Conservation (phyloP, 2,888 invertebrate genomes). For the Chrysolina oricalcia region DNA sequence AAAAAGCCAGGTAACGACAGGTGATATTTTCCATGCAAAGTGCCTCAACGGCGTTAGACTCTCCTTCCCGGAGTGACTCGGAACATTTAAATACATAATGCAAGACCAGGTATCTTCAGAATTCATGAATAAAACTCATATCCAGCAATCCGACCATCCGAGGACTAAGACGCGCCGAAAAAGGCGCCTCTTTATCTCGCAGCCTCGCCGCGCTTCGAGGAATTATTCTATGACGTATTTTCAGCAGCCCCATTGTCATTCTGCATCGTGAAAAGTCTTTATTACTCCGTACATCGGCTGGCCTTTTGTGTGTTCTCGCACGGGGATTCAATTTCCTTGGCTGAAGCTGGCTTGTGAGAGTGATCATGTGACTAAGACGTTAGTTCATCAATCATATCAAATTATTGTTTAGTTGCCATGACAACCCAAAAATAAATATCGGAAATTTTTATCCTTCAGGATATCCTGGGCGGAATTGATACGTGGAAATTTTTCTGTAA, state of each 20-base stretch:
- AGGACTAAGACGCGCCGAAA: conserved; percentile 51
- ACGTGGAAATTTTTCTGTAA: no score
- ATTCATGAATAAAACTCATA: conserved; percentile 65
- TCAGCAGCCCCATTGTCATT: conserved; percentile 53
- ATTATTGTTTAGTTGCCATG: no score
- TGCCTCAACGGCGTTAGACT: conserved; percentile 48
- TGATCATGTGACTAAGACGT: no score
- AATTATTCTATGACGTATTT: conserved; percentile 54
- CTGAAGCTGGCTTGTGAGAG: no score
- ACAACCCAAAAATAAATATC: no score
- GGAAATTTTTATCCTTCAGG: no score
- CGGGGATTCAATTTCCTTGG: no score
- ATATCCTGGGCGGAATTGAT: no score
- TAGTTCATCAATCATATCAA: no score
- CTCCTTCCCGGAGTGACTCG: conserved; percentile 58
- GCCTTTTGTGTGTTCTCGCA: conserved; percentile 48
- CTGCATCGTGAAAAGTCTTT: conserved; percentile 57
- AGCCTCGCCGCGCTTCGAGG: conserved; percentile 48
- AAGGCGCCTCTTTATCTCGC: conserved; percentile 52
- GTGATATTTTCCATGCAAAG: conserved; percentile 55
- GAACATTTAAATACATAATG: conserved; percentile 68
- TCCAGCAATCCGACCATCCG: conserved; percentile 52
- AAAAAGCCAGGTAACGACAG: conserved; percentile 47
- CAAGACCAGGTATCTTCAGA: conserved; percentile 65
- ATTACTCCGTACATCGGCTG: conserved; percentile 51